These are phyloP conservation scores for Oryzaephilus surinamensis DNA, from an alignment of 1,140 invertebrate genomes.

Conservation along the genomic window DNA sequence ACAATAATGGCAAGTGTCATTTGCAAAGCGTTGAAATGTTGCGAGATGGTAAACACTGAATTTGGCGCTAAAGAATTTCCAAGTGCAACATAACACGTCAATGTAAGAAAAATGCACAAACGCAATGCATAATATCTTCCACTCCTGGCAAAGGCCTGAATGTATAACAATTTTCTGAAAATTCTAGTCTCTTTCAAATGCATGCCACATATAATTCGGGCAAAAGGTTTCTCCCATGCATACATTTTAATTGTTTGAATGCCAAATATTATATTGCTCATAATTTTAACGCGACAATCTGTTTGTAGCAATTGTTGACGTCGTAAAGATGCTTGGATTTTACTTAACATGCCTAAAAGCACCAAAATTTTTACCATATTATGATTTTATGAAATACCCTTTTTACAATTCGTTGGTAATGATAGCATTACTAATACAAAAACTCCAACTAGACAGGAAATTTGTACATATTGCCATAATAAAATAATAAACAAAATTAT, in stretches of 20 bases:
- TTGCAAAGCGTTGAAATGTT: conserved; percentile 58
- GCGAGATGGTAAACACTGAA: conserved; percentile 57
- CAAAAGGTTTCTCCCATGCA: conserved; percentile 62
- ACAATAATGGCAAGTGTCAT: conserved; percentile 56
- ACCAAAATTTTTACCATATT: background rate
- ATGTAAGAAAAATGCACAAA: conserved; percentile 59
- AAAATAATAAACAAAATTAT: conserved; percentile 45
- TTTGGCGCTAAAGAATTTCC: conserved; percentile 57
- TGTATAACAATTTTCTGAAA: conserved; percentile 55
- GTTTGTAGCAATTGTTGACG: conserved; percentile 48
- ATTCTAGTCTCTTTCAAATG: conserved; percentile 53
- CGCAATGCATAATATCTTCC: conserved; percentile 62
- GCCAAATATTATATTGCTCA: conserved; percentile 66
- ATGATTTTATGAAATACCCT: background rate
- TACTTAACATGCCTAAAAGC: conserved; percentile 42
- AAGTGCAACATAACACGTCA: conserved; percentile 56
- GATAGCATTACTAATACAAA: conserved; percentile 46
- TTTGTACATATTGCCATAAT: conserved; percentile 56
- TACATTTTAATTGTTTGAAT: conserved; percentile 76
- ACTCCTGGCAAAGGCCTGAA: conserved; percentile 58
- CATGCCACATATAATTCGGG: conserved; percentile 41
- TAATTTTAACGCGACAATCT: conserved; percentile 63
- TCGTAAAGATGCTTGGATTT: conserved; percentile 43
- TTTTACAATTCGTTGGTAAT: conserved; percentile 59
- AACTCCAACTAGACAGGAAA: conserved; percentile 60